These are phyloP conservation scores for Sturmia bella DNA, from an alignment of 2,888 invertebrate genomes.

Conservation along the genomic window DNA sequence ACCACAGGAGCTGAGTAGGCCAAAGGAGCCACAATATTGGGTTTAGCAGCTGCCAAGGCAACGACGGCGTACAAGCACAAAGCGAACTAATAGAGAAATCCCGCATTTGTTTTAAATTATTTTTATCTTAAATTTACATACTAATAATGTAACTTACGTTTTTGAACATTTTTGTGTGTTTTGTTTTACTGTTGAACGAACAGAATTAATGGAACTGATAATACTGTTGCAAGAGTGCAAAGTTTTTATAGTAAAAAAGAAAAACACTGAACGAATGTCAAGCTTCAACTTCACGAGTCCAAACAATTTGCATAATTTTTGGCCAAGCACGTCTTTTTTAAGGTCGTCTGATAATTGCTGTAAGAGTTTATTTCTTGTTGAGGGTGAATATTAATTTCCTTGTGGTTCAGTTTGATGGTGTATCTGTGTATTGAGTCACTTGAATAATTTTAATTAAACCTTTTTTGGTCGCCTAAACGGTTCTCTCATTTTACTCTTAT, in stretches of 20 bases:
- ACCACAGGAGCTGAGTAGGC: conserved; percentile 72
- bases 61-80: conserved; percentile 71
- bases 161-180: conserved; percentile 62
- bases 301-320: conserved; percentile 31
- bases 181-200: neutral
- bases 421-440: neutral
- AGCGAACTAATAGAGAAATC: conserved; percentile 69
- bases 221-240: neutral
- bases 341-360: neutral
- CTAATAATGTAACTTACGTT: conserved; percentile 10
- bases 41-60: conserved; percentile 72
- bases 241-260: conserved; percentile 22
- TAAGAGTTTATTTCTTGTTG: neutral
- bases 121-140: too few relatives aligned
- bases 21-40: conserved; percentile 71
- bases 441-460: too few relatives aligned
- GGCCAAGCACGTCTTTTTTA: conserved; percentile 43
- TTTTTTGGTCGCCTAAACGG: too few relatives aligned
- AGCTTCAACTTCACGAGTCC: too few relatives aligned
- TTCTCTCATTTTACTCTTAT: too few relatives aligned
- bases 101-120: too few relatives aligned
- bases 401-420: conserved; percentile 6
- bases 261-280: too few relatives aligned
- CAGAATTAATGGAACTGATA: conserved; percentile 33
- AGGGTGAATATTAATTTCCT: conserved; percentile 3